These are phyloP conservation scores for Selene dorsalis DNA, from an alignment of 2,797 vertebrate species.

Conservation along the genomic window DNA sequence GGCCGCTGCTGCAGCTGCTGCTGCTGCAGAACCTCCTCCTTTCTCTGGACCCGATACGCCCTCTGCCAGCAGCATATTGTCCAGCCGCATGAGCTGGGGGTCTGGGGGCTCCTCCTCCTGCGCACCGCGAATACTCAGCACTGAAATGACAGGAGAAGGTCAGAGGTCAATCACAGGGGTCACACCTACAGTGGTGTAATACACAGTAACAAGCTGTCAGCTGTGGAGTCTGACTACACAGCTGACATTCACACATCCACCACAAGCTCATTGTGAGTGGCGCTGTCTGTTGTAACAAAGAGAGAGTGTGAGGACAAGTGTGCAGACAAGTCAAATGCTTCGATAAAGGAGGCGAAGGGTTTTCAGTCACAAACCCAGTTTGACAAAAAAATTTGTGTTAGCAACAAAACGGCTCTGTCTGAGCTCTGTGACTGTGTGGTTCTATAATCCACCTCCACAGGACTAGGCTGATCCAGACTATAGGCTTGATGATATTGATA, in stretches of 20 bases:
- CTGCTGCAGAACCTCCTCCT: conserved; percentile 92
- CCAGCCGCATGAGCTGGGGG: conserved; percentile 97
- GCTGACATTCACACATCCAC: conserved; percentile 43
- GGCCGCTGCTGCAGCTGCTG: conserved; percentile 91
- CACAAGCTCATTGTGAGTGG: conserved; percentile 22
- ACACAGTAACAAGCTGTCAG: conserved; percentile 70
- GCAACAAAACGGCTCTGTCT: background rate
- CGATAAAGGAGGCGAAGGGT: background rate
- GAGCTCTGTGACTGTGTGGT: too few species aligned
- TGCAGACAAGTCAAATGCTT: background rate
- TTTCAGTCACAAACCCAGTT: background rate
- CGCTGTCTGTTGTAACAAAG: conserved; percentile 7
- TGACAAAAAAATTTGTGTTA: background rate
- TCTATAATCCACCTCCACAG: background rate
- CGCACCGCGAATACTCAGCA: conserved; percentile 96
- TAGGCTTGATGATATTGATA: background rate
- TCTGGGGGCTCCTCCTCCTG: conserved; percentile 98
- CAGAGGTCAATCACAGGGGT: conserved; percentile 66
- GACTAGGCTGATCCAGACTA: background rate
- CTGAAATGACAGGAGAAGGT: conserved; percentile 79
- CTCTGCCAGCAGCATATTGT: conserved; percentile 98
- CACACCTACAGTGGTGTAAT: conserved; percentile 52
- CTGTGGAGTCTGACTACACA: conserved; percentile 22
- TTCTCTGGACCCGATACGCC: conserved; percentile 97
- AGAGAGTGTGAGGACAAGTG: background rate